phyloP scores from a whole-genome alignment of 92 coral and sea anemone genomes.

The Phenganax subtilis region DNA sequence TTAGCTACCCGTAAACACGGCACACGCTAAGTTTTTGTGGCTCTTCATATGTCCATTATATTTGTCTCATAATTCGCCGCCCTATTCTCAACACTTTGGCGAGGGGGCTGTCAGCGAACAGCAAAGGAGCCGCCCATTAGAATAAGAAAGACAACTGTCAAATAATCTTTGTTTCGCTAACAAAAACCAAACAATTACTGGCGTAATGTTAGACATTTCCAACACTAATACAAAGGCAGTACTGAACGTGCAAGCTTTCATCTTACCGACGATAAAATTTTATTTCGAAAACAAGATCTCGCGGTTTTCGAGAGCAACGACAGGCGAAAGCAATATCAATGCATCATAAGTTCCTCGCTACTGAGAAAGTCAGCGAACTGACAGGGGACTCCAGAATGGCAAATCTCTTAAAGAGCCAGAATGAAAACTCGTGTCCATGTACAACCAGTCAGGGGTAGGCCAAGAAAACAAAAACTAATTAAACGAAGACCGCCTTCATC shows the following conservation, averaged over 20 bases:
- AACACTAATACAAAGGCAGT: constrained; percentile 73
- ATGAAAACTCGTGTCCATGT: background rate
- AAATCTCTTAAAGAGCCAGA: background rate
- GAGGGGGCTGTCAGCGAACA: constrained; percentile 89
- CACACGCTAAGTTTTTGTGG: constrained; percentile 92
- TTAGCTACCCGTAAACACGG: constrained; percentile 74
- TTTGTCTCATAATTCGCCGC: constrained; percentile 98
- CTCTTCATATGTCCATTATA: constrained; percentile 96
- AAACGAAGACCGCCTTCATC: constrained; percentile 78
- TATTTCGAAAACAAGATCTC: constrained; percentile 6
- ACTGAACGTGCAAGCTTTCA: constrained; percentile 96
- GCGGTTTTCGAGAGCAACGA: constrained; percentile 17
- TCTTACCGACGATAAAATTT: constrained; percentile 68
- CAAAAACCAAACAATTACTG: constrained; percentile 92
- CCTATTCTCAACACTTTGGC: constrained; percentile 87
- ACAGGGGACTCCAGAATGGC: background rate
- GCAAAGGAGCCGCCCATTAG: constrained; percentile 99
- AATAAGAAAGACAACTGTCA: constrained; percentile 89
- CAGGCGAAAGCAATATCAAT: background rate
- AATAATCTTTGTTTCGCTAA: constrained; percentile 90
- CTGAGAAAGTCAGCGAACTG: too few species aligned
- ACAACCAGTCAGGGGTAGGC: constrained; percentile 28
- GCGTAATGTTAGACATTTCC: constrained; percentile 82
- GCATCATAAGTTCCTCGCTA: too few species aligned
- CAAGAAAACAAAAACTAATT: constrained; percentile 84